These are phyloP conservation scores for Gavialis gangeticus DNA, from an alignment of 2,113 vertebrate species.

Conservation along the genomic window DNA sequence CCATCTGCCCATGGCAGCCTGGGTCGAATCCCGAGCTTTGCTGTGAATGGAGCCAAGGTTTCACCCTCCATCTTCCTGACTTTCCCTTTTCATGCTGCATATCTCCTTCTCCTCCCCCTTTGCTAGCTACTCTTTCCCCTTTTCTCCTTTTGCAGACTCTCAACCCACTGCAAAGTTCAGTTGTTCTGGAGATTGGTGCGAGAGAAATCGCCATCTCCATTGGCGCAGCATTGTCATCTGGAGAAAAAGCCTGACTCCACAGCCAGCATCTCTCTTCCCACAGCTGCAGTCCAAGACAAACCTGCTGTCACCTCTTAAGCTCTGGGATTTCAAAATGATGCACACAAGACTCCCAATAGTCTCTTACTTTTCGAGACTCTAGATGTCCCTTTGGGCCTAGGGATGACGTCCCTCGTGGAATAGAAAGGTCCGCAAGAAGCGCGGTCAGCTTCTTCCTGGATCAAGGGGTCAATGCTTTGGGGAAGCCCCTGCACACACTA, in stretches of 20 bases:
- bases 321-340: not conserved
- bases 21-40: constrained; percentile 62
- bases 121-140: constrained; percentile 60
- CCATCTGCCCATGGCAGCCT: not conserved
- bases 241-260: not conserved
- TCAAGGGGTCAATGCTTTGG: not conserved
- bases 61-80: constrained; percentile 53
- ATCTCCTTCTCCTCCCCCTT: constrained; percentile 54
- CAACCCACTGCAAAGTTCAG: not conserved
- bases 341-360: not conserved
- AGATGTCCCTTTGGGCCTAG: not conserved
- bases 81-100: constrained; percentile 56
- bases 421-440: not conserved
- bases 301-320: not conserved
- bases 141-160: constrained; percentile 54
- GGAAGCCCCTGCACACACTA: not conserved
- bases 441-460: not conserved
- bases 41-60: constrained; percentile 61
- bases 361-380: not conserved
- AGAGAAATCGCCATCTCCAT: constrained; percentile 33
- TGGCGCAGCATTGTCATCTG: not conserved
- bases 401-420: not conserved
- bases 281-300: not conserved
- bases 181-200: constrained; percentile 37
- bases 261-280: not conserved